Base-by-base conservation (phyloP, 2,888 invertebrate species). In the Doris montereyensis region DNA sequence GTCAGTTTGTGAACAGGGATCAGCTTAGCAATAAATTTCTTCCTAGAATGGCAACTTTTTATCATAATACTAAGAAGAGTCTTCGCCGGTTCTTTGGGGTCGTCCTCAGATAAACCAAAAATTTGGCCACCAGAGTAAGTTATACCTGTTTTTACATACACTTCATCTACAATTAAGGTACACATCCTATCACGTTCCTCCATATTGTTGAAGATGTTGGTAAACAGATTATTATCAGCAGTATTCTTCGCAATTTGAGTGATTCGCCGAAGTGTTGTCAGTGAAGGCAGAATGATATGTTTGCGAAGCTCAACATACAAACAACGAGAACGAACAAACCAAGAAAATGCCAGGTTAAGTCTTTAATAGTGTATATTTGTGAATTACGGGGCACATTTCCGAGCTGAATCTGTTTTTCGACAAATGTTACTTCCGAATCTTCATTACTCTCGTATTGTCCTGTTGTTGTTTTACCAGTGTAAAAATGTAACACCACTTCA, bases 61-160 rank as follows among this genome's bases (percentile, higher is more conserved):
- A 65, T 26, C 26, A 65, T 65, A 26, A 65, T 28, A 65, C 67
- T 26, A 17, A 65, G 28, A 4, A 65, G 13, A 26, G 67, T 65
- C 2, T 65, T 65, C 2, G 67, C 67, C 28, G 28, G 67, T 65
- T 65, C 3, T 17, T 65, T 65, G 17, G 67, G 67, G 17, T 21
- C 28, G 26, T 65, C 67, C 10, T 65, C 10, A 65, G 67, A 65
- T 3, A 26, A 65, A 26, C 67, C 67, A 65, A 65, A 65, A 10
- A 65, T 21, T 65, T 26, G 24, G 26, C 67, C 67, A 28, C 67
- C 67, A 26, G 67, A 65, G 24, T 65, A 65, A 21, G 67, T 65
- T 5, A 65, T 10, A 21, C 24, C 17, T 1, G 24, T 26, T 65
- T 65, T 65, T 2, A 65, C 28, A 24, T 65, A 65, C 21, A 65